Evolutionary conservation across 2,888 invertebrate genomes (phyloP).

Genomic region (Willowsia nigromaculata): DNA sequence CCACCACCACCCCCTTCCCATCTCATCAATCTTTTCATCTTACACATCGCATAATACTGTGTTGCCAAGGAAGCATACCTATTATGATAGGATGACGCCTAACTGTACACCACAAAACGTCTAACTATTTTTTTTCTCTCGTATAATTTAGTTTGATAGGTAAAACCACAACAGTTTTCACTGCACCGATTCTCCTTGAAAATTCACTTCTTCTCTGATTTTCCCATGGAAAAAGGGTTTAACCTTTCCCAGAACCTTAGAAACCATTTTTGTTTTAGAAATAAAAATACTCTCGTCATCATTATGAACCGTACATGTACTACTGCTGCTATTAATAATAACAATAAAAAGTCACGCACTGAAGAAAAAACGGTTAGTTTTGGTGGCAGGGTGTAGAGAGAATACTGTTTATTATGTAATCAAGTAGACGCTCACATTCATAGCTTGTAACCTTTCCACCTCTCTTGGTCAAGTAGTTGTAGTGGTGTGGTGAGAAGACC

Average conservation of each 20-base stretch:
- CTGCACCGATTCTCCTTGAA: slow-evolving; percentile 19
- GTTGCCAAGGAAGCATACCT: slow-evolving; percentile 3
- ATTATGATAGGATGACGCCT: neutral
- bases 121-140: neutral
- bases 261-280: slow-evolving; percentile 22
- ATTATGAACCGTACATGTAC: neutral
- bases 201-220: slow-evolving; percentile 57
- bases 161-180: slow-evolving; percentile 16
- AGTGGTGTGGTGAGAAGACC: slow-evolving; percentile 5
- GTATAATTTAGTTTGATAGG: slow-evolving; percentile 41
- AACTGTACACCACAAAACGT: neutral
- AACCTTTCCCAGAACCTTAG: slow-evolving; percentile 69
- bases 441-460: slow-evolving; percentile 39
- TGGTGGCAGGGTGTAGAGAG: neutral
- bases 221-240: slow-evolving; percentile 70
- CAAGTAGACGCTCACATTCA: slow-evolving; percentile 11
- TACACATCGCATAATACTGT: too few species aligned
- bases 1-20: neutral
- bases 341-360: slow-evolving; percentile 54
- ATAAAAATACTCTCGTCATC: slow-evolving; percentile 26
- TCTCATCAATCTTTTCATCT: slow-evolving; percentile 1
- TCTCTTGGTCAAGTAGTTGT: slow-evolving; percentile 25
- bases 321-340: neutral
- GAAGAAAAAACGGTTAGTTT: slow-evolving; percentile 44
- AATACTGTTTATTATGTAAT: slow-evolving; percentile 45